Conservation (phyloP, 2,888 invertebrate species). For the Melipona bicolor region DNA sequence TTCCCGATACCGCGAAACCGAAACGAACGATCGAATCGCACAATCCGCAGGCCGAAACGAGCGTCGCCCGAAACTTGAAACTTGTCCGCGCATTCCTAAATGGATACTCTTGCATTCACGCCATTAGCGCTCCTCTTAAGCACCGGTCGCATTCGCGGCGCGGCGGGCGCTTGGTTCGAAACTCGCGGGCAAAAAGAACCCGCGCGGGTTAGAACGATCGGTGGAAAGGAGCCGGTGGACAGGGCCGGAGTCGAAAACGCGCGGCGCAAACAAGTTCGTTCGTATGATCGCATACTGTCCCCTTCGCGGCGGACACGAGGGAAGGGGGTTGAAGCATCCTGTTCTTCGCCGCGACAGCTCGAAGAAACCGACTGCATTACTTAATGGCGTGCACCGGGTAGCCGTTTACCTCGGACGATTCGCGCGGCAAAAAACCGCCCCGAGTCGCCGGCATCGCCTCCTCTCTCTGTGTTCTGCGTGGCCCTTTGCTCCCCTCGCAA, state of each 20-base stretch:
- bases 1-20: conserved; percentile 15
- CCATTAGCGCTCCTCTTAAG: conserved; percentile 77
- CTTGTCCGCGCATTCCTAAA: conserved; percentile 53
- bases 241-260: conserved; percentile 54
- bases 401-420: conserved; percentile 70
- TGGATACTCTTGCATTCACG: conserved; percentile 73
- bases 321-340: conserved; percentile 37
- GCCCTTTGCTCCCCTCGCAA: conserved; percentile 32
- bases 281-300: conserved; percentile 63
- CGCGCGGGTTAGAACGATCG: conserved; percentile 51
- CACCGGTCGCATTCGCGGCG: conserved; percentile 66
- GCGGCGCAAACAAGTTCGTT: conserved; percentile 60
- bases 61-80: conserved; percentile 51
- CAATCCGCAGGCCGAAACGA: conserved; percentile 21
- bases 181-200: conserved; percentile 74
- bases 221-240: conserved; percentile 45
- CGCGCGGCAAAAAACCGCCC: conserved; percentile 61
- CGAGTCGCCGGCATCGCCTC: conserved; percentile 28
- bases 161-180: conserved; percentile 63
- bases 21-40: conserved; percentile 12
- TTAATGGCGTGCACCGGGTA: conserved; percentile 77
- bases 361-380: conserved; percentile 80
- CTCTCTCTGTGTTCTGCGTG: conserved; percentile 8
- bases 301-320: neutral
- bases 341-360: conserved; percentile 72